Evolutionary conservation across 2,888 invertebrate genomes (phyloP).

Genomic region (Onchidella celtica): DNA sequence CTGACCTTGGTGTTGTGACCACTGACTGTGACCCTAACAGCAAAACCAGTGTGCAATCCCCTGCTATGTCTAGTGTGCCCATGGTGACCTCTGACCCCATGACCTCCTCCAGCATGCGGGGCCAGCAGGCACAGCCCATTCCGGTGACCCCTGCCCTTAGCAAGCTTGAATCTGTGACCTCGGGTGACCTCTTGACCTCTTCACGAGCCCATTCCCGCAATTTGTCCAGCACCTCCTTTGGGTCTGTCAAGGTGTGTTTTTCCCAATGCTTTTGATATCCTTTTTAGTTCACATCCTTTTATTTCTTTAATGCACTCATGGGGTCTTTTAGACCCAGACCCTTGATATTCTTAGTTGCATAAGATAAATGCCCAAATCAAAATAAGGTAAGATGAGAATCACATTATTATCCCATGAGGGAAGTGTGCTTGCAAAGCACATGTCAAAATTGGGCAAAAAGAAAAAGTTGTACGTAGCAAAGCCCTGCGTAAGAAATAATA

Average conservation of each 20-base stretch:
- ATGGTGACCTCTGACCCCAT: constrained; percentile 16
- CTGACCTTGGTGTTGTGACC: neutral
- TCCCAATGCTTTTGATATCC: neutral
- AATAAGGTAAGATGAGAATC: no score
- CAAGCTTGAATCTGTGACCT: neutral
- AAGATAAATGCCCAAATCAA: no score
- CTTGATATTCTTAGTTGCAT: no score
- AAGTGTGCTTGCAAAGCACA: no score
- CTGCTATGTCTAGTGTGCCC: neutral
- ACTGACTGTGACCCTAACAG: constrained; percentile 6
- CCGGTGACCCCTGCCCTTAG: neutral
- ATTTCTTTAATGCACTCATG: neutral
- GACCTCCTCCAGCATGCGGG: no score
- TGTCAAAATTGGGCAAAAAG: no score
- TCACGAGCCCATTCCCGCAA: constrained; percentile 9
- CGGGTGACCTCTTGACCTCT: neutral
- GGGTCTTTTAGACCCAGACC: no score
- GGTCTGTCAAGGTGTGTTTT: constrained; percentile 50
- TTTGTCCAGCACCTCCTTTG: constrained; percentile 29
- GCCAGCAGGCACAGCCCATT: neutral
- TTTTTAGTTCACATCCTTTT: neutral
- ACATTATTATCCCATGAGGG: no score
- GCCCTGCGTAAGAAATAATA: no score
- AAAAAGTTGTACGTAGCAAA: no score
- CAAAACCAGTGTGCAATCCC: neutral